Base-by-base conservation (phyloP, 2,888 invertebrate genomes). In the Pachycephus smyrnensis region DNA sequence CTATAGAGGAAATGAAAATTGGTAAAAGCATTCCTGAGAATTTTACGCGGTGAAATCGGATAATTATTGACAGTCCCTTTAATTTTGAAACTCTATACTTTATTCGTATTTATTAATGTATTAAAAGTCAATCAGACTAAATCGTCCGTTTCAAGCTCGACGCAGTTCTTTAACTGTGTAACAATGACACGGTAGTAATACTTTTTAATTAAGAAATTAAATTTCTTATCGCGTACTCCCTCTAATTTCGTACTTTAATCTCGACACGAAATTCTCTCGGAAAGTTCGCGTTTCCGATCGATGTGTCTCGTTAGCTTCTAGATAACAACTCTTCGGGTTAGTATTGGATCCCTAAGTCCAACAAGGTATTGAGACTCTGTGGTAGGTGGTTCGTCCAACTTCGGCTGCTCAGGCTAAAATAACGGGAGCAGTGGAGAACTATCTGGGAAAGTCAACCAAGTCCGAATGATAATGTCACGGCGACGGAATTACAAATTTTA, bases 151-250 rank as follows among this genome's bases (percentile, higher is more conserved):
- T 40, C 4, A 40, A 40, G 15, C 15, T 40, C 37, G 15, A 15
- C 4, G 12, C 37, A 37, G 37, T 12, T 37, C 15, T 37, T 37
- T 15, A 40, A 40, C 40, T 40, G 40, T 40, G 1, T 40, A 40
- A 40, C 15, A 40, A 40, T 40, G 40, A 69, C 12, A 69, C 30
- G 4, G 30, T 69, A 32, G 32, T 6, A 4, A 23, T 40, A 31
- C 33, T 40, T 73, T 82, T 87, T 86, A 86, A 86, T 85, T 84
- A 85, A 86, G 87, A 87, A 88, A 88, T 88, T 86, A 87, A 88
- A 88, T 88, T 88, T 88, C 89, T 86, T 86, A 88, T 86, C 89
- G 86, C 86, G 87, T 88, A 86, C 84, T 80, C 81, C 71, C 77
- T 80, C 82, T 83, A 86, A 87, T 85, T 86, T 83, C 77, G 82